Base-by-base conservation (phyloP, 2,888 invertebrate species). In the Copidosoma aretas region DNA sequence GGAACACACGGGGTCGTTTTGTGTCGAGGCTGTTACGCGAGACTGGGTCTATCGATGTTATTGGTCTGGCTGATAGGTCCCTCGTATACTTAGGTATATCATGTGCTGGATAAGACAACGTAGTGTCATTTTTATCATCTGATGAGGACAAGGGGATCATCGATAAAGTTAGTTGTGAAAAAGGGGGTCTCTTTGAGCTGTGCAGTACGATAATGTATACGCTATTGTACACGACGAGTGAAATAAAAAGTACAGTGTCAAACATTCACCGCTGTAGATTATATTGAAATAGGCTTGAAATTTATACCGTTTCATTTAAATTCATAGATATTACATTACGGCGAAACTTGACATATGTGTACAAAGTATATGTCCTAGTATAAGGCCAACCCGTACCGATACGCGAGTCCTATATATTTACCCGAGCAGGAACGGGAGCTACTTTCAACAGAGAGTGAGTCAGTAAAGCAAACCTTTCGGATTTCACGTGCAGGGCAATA, bases 381-480 rank as follows among this genome's bases (percentile, higher is more conserved):
- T 10, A 41, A 10, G 14, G 41, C 14, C 41, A 41, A 41, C 51
- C 8, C 51, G 19, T 21, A 3, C 52, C 2, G 10, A 19, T 21
- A 1, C 19, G n/a, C 19, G 8, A n/a, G n/a, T 24, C 10, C 14
- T 12, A 15, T 25, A 15, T 15, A 32, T 32, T 3, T 32, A 8
- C 8, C n/a, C 21, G 43, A 21, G 17, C n/a, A 1, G 24, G n/a
- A 15, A 41, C 39, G 54, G 19, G 43, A 62, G 54, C 24, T 25
- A 54, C 24, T 49, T 59, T 43, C 56, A 49, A 21, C 56, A 17
- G 32, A 32, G 3, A 32, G 56, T 49, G 39, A 56, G 39, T 54
- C 49, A 60, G 54, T 60, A 64, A 68, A 68, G 54, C 25, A 64
- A 60, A 68, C 41, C 52, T 62, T 68, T 41, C 51, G 54, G 54